A percentile compares a stretch with the other conserved stretches of the same genome.
Evolutionary conservation across 2,797 vertebrate genomes (phyloP).

Genomic region (Chiroxiphia lanceolata): DNA sequence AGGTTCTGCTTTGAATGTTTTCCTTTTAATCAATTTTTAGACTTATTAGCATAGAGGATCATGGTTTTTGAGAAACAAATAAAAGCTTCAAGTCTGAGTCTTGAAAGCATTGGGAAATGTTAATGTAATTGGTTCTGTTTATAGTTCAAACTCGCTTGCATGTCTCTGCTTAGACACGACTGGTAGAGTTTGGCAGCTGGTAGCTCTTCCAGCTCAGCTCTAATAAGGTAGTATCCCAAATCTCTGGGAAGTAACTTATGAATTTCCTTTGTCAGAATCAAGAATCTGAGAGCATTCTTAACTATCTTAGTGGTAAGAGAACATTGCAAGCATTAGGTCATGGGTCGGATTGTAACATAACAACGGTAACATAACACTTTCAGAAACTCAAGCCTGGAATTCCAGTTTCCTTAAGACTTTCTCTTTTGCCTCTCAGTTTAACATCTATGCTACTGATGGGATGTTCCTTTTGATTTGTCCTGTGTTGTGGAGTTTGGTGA

Average conservation of each 20-base stretch:
- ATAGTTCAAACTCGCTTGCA: conserved; percentile 43
- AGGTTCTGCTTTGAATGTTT: conserved; percentile 62
- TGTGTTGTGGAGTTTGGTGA: rapidly evolving
- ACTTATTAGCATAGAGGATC: conserved; percentile 44
- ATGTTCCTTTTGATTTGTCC: not conserved
- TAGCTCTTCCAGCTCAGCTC: not conserved
- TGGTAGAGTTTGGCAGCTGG: not conserved
- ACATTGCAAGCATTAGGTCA: not conserved
- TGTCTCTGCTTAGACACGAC: not conserved
- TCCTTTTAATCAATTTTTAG: conserved; percentile 58
- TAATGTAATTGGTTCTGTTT: conserved; percentile 62
- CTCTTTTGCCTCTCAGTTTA: not conserved
- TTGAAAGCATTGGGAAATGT: conserved; percentile 59
- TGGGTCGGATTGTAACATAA: not conserved
- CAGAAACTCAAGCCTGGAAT: not conserved
- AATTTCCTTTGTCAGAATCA: not conserved
- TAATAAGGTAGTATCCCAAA: not conserved
- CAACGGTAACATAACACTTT: not conserved
- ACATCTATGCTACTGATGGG: rapidly evolving
- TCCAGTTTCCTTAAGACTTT: not conserved
- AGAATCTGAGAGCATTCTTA: not conserved
- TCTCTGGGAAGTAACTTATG: not conserved
- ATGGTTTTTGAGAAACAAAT: conserved; percentile 18
- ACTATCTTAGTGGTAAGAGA: not conserved
- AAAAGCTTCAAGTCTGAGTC: conserved; percentile 50